Conservation (phyloP, 2,888 invertebrate species). For the Arge pagana region DNA sequence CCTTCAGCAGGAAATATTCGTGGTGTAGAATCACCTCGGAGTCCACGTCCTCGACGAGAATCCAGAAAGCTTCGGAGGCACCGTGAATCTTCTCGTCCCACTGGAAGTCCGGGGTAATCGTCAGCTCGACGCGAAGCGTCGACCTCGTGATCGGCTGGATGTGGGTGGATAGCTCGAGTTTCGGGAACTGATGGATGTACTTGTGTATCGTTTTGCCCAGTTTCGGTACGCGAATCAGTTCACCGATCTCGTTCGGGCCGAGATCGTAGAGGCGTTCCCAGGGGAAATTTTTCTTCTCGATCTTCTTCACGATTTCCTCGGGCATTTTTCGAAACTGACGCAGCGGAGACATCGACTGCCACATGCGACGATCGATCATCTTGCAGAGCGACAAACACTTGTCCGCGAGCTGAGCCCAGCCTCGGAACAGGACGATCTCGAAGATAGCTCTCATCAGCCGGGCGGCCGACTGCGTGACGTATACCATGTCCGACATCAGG, state of each 20-base stretch:
- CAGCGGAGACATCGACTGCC: conserved; percentile 99
- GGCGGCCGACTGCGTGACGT: conserved; percentile 96
- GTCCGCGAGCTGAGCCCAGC: conserved; percentile 98
- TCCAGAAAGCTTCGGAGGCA: conserved; percentile 86
- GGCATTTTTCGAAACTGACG: conserved; percentile 97
- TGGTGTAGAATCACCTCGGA: conserved; percentile 92
- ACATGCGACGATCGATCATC: conserved; percentile 98
- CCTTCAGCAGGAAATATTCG: conserved; percentile 85
- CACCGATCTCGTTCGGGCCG: conserved; percentile 96
- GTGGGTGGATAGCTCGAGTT: conserved; percentile 92
- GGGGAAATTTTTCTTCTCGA: conserved; percentile 96
- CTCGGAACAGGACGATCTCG: conserved; percentile 89
- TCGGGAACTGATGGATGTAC: conserved; percentile 96
- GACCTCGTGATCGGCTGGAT: conserved; percentile 96
- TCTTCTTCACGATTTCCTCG: conserved; percentile 93
- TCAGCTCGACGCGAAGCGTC: conserved; percentile 92
- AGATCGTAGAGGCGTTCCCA: conserved; percentile 95
- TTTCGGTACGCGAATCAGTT: conserved; percentile 88
- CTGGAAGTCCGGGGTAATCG: conserved; percentile 97
- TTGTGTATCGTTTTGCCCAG: conserved; percentile 94
- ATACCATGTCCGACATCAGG: conserved; percentile 99
- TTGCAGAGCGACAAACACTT: conserved; percentile 95
- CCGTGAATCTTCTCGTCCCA: conserved; percentile 96
- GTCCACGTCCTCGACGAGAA: conserved; percentile 85
- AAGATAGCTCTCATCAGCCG: conserved; percentile 94